phyloP scores from a whole-genome alignment of 2,888 invertebrate genomes.

The Hirtodrosophila duncani region DNA sequence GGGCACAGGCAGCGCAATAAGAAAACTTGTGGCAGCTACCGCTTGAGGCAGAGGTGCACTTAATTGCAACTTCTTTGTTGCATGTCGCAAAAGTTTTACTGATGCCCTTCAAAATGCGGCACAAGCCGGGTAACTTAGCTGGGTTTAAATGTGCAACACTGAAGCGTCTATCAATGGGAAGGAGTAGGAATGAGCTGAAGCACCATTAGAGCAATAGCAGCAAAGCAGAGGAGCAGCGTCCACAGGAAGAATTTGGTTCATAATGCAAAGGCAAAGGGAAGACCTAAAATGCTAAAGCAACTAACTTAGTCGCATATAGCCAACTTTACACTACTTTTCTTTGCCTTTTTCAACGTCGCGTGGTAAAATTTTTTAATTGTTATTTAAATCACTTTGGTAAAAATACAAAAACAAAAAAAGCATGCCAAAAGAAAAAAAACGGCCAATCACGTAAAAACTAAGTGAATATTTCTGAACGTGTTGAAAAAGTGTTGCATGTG shows the following conservation, averaged over 20 bases:
- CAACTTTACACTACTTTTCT: not conserved
- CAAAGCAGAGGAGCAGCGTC: too few species aligned
- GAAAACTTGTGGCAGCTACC: slow-evolving; percentile 6
- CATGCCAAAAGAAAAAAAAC: slow-evolving; percentile 36
- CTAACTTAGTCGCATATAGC: not conserved
- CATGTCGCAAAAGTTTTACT: slow-evolving; percentile 52
- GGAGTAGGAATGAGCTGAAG: too few species aligned
- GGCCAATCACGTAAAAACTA: slow-evolving; percentile 20
- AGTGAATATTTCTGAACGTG: slow-evolving; percentile 42
- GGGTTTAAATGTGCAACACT: too few species aligned
- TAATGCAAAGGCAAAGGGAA: too few species aligned
- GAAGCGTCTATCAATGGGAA: too few species aligned
- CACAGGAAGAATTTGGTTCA: too few species aligned
- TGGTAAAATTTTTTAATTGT: slow-evolving; percentile 63
- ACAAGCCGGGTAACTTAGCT: too few species aligned
- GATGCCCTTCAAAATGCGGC: too few species aligned
- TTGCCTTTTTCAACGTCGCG: slow-evolving; percentile 45
- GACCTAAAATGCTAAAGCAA: too few species aligned
- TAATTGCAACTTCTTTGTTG: slow-evolving; percentile 63
- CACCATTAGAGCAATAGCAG: too few species aligned
- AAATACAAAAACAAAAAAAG: slow-evolving; percentile 18
- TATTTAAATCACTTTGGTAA: slow-evolving; percentile 39
- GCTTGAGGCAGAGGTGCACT: slow-evolving; percentile 28
- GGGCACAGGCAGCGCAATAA: not conserved
- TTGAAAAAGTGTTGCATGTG: slow-evolving; percentile 32